Base-by-base conservation (phyloP, 2,797 vertebrate species). In the Anisognathus igniventris region DNA sequence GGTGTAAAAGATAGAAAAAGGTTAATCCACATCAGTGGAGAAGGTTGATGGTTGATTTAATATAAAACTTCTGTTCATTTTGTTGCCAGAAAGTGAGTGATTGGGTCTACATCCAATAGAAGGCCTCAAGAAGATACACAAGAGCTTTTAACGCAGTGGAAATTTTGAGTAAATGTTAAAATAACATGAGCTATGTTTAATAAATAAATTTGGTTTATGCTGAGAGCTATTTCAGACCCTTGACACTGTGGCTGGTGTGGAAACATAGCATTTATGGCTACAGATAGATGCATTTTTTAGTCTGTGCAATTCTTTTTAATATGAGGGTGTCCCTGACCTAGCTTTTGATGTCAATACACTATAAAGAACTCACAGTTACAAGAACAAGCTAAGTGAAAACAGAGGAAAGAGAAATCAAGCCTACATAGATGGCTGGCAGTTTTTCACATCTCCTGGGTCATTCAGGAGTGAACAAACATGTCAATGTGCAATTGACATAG, bases 101-200 rank as follows among this genome's bases (percentile, higher is more conserved):
- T 47, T 18, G 2, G 5, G 10, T 54, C 16, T 50, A 53, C 62
- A 22, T 45, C 13, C 30, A 67, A 80, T 15, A 28, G 5, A 39
- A 61, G 21, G 3, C 23, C 12, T 66, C 21, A 77, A 37, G 35
- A 67, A 86, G 5, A 50, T 25, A 42, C 7, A 45, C 3, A 39
- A 53, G 17, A 70, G 4, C 15, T 88, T 77, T 40, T 66, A 67
- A 88, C 37, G 4, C 10, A 7, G 5, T 53, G n/a, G 30, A 80
- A 93, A 71, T 50, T 66, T 39, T 74, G 35, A 70, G 33, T 47
- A 65, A 72, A 72, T 57, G 13, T 90, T 72, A 85, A 85, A 33
- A 50, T 18, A 82, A 68, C 31, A 79, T 18, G 8, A 87, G 20
- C 6, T 6, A 35, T 6, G 5, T 48, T 87, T 67, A 44, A 35